Base-by-base conservation (phyloP, 2,888 invertebrate species). In the Toxonevra muliebris region DNA sequence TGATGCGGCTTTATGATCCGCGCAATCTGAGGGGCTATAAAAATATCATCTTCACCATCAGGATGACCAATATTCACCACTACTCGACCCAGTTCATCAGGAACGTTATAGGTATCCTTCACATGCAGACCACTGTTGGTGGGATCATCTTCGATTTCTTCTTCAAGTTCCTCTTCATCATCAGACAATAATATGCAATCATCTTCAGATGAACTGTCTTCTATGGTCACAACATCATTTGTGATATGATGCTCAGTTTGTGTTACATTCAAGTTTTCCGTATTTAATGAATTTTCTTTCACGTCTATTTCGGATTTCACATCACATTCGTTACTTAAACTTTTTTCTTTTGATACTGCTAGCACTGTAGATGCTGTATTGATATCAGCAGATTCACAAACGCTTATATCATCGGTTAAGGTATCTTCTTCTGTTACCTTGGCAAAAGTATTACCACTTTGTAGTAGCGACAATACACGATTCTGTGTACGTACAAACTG, bases 1-100 rank as follows among this genome's bases (percentile, higher is more conserved):
- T 98, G 98, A 89, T 98, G 98, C 1, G 97, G 97, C 86, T 98
- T 98, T 67, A 98, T 96, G 63, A 94, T 89, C 74, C 93, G 88
- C 0, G 96, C 93, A 61, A 98, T 93, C 83, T 95, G 97, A 0
- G 96, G 94, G 0, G 97, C 94, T 66, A 98, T 87, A 84, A 93
- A 98, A 73, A 98, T 92, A 79, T 97, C 97, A 15, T 92, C 91
- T 81, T 98, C 98, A 64, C 90, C 91, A 67, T 93, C 92, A 0
- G 95, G 93, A 85, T 97, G 97, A 9, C 96, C 97, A 30, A 97
- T 92, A 84, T 98, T 98, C 61, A 98, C 93, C 71, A 96, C 87
- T 13, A 98, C 97, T 20, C 96, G 88, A 0, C 98, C 98, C 81
- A 94, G 90, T 72, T 94, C 94, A 84, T 98, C 97, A 0, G 95